Conservation (phyloP, 2,888 invertebrate species). For the Parnassius glacialis region DNA sequence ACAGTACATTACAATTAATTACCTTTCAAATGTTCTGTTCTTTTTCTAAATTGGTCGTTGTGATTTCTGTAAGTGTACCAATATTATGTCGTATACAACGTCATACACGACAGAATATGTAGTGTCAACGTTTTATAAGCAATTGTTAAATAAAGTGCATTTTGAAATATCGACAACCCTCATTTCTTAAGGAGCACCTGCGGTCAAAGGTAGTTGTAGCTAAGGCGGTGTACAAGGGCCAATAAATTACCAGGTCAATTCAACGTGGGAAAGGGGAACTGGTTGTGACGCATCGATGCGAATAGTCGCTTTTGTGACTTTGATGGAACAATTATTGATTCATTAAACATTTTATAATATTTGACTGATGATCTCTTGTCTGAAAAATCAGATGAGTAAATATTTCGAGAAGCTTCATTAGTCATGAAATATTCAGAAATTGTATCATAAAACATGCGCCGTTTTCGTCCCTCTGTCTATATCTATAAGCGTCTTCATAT, state of each 20-base stretch:
- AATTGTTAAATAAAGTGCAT: neutral
- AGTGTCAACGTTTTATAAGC: too few relatives aligned
- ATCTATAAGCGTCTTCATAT: too few relatives aligned
- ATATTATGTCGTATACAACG: too few relatives aligned
- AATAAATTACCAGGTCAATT: slow-evolving; percentile 77
- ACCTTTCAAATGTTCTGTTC: too few relatives aligned
- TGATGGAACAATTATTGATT: slow-evolving; percentile 12
- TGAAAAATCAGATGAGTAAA: neutral
- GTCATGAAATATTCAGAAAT: too few relatives aligned
- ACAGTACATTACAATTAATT: too few relatives aligned
- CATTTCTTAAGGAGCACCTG: slow-evolving; percentile 70
- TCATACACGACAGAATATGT: too few relatives aligned
- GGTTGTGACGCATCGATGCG: slow-evolving; percentile 55
- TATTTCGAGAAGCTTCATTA: too few relatives aligned
- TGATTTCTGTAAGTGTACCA: too few relatives aligned
- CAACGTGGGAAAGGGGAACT: slow-evolving; percentile 71
- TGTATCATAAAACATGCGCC: too few relatives aligned
- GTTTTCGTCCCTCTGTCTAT: too few relatives aligned
- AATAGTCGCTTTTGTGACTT: slow-evolving; percentile 10
- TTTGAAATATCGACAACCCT: slow-evolving; percentile 50
- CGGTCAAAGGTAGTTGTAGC: slow-evolving; percentile 70
- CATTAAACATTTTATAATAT: neutral
- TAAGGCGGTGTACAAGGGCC: slow-evolving; percentile 56
- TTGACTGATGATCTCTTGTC: neutral
- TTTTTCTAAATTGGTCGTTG: too few relatives aligned